Evolutionary conservation across 23 tunicate genomes (phyloP).

Genomic region (Ciona savignyi): DNA sequence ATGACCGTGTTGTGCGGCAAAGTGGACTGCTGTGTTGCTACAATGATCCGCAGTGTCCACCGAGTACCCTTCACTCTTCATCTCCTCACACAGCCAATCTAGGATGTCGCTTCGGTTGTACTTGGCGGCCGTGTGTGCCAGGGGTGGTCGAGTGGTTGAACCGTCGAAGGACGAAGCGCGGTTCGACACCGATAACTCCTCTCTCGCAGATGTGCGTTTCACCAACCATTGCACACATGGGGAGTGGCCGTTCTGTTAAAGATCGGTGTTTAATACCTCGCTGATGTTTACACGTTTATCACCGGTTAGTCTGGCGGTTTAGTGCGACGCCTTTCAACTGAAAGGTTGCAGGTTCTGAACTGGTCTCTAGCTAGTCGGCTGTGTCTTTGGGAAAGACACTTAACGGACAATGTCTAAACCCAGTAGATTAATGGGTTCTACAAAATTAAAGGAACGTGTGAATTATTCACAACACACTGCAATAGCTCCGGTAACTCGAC

Average conservation of each 20-base stretch:
- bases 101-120: conserved; percentile 55
- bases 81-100: conserved; percentile 88
- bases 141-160: conserved; percentile 67
- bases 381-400: too few relatives aligned
- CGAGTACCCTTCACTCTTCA: conserved; percentile 38
- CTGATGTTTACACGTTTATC: too few relatives aligned
- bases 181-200: conserved; percentile 65
- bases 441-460: too few relatives aligned
- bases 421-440: too few relatives aligned
- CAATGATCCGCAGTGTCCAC: conserved; percentile 62
- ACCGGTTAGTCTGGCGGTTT: too few relatives aligned
- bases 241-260: conserved; percentile 61
- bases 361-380: too few relatives aligned
- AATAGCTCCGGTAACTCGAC: too few relatives aligned
- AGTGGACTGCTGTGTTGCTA: conserved; percentile 78
- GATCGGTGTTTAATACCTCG: not conserved
- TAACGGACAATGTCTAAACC: too few relatives aligned
- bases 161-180: conserved; percentile 80
- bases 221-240: conserved; percentile 81
- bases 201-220: conserved; percentile 57
- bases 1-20: conserved; percentile 80
- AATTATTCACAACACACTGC: too few relatives aligned
- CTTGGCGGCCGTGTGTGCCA: conserved; percentile 80
- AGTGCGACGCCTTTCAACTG: too few relatives aligned
- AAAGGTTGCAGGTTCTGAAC: too few relatives aligned